phyloP scores from a whole-genome alignment of 2,113 vertebrate genomes.

The Heterochromis multidens region DNA sequence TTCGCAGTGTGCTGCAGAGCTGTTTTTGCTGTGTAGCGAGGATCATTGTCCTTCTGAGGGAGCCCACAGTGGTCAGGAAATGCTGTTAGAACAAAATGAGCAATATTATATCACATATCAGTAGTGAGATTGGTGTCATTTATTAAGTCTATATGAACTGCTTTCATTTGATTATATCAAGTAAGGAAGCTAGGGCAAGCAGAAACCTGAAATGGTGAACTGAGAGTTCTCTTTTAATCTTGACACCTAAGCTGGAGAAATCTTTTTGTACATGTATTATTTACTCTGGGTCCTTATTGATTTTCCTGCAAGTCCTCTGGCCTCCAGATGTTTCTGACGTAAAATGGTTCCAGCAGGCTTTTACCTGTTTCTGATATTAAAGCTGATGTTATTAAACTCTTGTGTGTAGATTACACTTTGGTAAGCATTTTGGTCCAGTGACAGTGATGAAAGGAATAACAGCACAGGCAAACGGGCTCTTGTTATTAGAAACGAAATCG shows the following conservation, averaged over 20 bases:
- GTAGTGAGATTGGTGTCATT: background rate
- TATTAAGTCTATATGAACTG: background rate
- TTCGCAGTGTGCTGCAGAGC: background rate
- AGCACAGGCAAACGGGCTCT: background rate
- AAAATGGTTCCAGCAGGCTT: constrained; percentile 44
- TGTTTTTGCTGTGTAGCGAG: background rate
- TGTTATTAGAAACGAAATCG: background rate
- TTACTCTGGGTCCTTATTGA: constrained; percentile 59
- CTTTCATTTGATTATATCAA: background rate
- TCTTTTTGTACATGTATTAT: constrained; percentile 44
- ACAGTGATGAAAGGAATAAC: background rate
- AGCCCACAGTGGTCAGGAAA: background rate
- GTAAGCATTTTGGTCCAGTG: background rate
- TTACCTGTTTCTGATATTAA: constrained; percentile 11
- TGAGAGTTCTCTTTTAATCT: background rate
- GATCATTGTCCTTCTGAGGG: background rate
- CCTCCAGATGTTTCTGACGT: constrained; percentile 49
- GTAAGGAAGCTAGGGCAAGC: background rate
- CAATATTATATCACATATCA: background rate
- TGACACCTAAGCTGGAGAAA: constrained; percentile 21
- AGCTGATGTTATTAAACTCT: background rate
- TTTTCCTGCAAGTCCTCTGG: constrained; percentile 34
- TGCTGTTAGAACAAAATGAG: background rate
- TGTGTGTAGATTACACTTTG: background rate
- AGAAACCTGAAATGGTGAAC: background rate